Conservation (phyloP, 2,113 vertebrate species). For the Prinia subflava region DNA sequence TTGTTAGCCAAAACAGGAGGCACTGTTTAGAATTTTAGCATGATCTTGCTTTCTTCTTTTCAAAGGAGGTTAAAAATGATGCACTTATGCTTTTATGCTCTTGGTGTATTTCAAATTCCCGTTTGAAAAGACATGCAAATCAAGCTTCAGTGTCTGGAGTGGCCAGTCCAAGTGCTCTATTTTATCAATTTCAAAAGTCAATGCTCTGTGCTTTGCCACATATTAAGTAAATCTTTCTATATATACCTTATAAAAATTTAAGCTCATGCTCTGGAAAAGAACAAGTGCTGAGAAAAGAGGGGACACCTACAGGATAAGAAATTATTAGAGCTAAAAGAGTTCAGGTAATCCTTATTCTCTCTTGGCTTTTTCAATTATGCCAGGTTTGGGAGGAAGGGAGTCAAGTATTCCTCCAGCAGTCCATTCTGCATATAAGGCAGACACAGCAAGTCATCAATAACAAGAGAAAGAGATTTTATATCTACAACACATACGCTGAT, state of each 20-base stretch:
- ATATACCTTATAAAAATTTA: slow-evolving; percentile 17
- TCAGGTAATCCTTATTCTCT: slow-evolving; percentile 6
- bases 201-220: not conserved
- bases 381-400: not conserved
- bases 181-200: not conserved
- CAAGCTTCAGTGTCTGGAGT: not conserved
- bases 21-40: not conserved
- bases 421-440: not conserved
- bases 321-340: not conserved
- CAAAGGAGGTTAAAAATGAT: not conserved
- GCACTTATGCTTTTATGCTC: fast-evolving
- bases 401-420: not conserved
- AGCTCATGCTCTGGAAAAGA: not conserved
- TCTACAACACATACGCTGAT: not conserved
- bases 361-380: not conserved
- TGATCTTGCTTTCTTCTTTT: not conserved
- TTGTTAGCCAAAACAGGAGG: not conserved
- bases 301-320: not conserved
- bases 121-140: not conserved
- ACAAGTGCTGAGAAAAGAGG: not conserved
- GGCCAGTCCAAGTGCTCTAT: not conserved
- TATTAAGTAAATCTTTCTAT: slow-evolving; percentile 18
- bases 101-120: not conserved
- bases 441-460: not conserved
- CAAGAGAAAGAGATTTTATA: not conserved